phyloP scores from a whole-genome alignment of 92 coral and sea anemone genomes.

The Epizoanthus scotinus region DNA sequence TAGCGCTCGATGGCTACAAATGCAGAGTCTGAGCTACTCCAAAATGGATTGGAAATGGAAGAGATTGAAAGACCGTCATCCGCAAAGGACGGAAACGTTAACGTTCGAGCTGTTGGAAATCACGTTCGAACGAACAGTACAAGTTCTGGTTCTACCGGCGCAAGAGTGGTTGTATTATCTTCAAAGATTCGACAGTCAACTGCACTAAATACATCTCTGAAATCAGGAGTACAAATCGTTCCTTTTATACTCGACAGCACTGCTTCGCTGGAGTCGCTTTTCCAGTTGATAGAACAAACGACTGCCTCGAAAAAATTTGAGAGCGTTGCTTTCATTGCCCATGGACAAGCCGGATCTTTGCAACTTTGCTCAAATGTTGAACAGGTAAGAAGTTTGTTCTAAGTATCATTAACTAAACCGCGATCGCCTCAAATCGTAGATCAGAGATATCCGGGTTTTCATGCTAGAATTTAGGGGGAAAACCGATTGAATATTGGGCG shows the following conservation, averaged over 20 bases:
- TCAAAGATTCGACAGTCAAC: conserved; percentile 95
- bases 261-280: conserved; percentile 68
- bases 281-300: conserved; percentile 70
- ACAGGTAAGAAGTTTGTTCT: conserved; percentile 32
- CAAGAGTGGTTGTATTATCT: conserved; percentile 89
- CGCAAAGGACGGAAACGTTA: conserved; percentile 41
- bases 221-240: conserved; percentile 69
- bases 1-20: conserved; percentile 30
- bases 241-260: conserved; percentile 82
- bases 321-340: conserved; percentile 88
- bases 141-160: conserved; percentile 43
- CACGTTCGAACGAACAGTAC: conserved; percentile 36
- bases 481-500: no score
- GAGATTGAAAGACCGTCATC: conserved; percentile 24
- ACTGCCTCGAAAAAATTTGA: conserved; percentile 72
- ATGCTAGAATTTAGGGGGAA: no score
- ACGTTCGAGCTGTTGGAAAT: conserved; percentile 23
- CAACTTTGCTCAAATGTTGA: conserved; percentile 75
- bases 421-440: no score
- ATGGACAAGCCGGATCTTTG: conserved; percentile 88
- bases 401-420: conserved; percentile 7
- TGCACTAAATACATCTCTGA: conserved; percentile 71
- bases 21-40: conserved; percentile 24
- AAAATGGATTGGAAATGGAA: conserved; percentile 28
- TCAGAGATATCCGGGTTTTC: not conserved